Percentiles rank a stretch among this genome's conserved stretches.
phyloP scores from a whole-genome alignment of 2,113 vertebrate genomes.

The Myocastor coypus region DNA sequence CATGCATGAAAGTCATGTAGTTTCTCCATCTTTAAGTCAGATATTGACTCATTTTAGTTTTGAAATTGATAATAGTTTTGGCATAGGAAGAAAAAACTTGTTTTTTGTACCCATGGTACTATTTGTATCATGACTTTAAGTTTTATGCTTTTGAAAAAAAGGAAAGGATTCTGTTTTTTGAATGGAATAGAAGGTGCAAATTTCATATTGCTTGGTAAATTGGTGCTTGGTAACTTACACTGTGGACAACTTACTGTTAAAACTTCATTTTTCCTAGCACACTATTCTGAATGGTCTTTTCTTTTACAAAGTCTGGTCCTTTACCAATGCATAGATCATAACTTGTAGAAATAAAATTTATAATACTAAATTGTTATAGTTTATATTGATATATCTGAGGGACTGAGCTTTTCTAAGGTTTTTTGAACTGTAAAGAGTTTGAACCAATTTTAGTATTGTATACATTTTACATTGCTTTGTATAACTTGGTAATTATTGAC shows the following conservation, averaged over 20 bases:
- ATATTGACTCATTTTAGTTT: slow-evolving; percentile 40
- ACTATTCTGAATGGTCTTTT: slow-evolving; percentile 26
- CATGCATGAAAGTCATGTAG: neutral
- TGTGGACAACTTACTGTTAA: neutral
- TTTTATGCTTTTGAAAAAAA: slow-evolving; percentile 25
- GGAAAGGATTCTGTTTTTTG: slow-evolving; percentile 9
- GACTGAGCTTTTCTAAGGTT: neutral
- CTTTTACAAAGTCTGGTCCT: slow-evolving; percentile 16
- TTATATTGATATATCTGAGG: slow-evolving; percentile 12
- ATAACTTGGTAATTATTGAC: slow-evolving; percentile 13
- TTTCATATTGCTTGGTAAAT: neutral
- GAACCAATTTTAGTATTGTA: slow-evolving; percentile 24
- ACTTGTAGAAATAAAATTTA: slow-evolving; percentile 47
- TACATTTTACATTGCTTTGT: slow-evolving; percentile 37
- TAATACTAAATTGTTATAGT: neutral
- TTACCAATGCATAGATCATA: neutral
- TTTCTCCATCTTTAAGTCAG: slow-evolving; percentile 21
- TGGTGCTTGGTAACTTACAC: neutral
- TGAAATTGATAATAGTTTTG: slow-evolving; percentile 29
- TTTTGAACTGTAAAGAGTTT: slow-evolving; percentile 11
- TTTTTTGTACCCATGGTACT: neutral
- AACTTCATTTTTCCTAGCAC: neutral
- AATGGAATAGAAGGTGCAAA: neutral
- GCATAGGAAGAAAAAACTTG: neutral
- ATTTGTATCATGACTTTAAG: slow-evolving; percentile 4